Conservation (phyloP, 2,888 invertebrate species). For the Meiosimyza decipiens region DNA sequence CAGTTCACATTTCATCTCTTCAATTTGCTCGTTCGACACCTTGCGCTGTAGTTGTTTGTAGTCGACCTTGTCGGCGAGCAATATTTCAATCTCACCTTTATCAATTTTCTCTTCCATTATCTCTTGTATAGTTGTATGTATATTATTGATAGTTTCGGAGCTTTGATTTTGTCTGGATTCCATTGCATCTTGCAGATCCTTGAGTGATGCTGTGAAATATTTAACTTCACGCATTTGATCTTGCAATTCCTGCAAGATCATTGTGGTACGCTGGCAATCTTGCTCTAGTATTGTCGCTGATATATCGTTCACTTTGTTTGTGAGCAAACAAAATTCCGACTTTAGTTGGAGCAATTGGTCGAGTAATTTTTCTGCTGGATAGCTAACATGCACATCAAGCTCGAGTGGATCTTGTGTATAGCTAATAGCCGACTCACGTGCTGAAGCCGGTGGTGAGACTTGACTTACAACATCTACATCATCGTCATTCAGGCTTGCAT, state of each 20-base stretch:
- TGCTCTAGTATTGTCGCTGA: constrained; percentile 52
- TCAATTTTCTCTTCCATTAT: constrained; percentile 77
- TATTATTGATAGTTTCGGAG: constrained; percentile 34
- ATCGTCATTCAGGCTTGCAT: constrained; percentile 12
- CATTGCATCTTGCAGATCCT: constrained; percentile 46
- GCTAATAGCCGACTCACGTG: constrained; percentile 22
- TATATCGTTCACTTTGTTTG: constrained; percentile 59
- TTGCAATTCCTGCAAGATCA: constrained; percentile 50
- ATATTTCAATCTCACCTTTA: constrained; percentile 77
- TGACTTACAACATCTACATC: neutral
- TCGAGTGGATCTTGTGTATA: constrained; percentile 35
- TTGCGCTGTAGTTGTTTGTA: constrained; percentile 76
- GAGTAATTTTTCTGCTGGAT: constrained; percentile 55
- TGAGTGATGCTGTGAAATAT: constrained; percentile 36
- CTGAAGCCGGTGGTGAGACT: constrained; percentile 33
- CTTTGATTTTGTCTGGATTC: constrained; percentile 37
- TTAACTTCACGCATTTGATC: constrained; percentile 49
- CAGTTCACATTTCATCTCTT: constrained; percentile 67
- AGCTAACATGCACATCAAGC: constrained; percentile 52
- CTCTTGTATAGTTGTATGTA: constrained; percentile 49
- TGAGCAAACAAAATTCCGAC: constrained; percentile 53
- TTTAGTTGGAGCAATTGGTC: constrained; percentile 57
- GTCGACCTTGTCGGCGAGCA: constrained; percentile 81
- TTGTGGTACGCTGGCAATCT: constrained; percentile 51
- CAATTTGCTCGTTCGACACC: constrained; percentile 79